Conservation (phyloP, 2,888 invertebrate species). For the Liodrosophila aerea region DNA sequence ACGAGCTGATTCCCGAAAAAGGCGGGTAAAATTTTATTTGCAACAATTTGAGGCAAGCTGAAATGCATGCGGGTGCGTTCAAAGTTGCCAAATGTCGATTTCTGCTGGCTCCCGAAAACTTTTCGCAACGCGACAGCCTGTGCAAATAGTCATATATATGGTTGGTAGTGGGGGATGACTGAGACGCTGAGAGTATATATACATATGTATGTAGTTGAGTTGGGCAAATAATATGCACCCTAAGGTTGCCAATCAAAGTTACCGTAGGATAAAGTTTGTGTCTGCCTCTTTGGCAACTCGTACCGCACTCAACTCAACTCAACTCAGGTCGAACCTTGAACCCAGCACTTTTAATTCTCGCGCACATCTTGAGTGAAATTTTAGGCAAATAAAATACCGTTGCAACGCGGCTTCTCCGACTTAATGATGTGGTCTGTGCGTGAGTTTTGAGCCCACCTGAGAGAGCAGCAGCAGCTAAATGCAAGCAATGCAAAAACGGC, state of each 20-base stretch:
- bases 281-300: constrained; percentile 30
- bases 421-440: constrained; percentile 65
- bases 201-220: too few relatives aligned
- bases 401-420: constrained; percentile 34
- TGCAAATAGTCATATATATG: constrained; percentile 47
- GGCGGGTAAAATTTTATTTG: constrained; percentile 63
- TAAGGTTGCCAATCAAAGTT: constrained; percentile 59
- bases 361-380: constrained; percentile 57
- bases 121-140: constrained; percentile 71
- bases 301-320: constrained; percentile 19
- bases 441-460: constrained; percentile 9
- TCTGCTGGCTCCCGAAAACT: constrained; percentile 44
- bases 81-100: constrained; percentile 71
- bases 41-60: constrained; percentile 67
- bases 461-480: constrained; percentile 24
- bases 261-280: constrained; percentile 32
- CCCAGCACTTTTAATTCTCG: constrained; percentile 65
- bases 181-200: background rate
- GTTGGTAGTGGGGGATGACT: background rate
- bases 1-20: constrained; percentile 65
- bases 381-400: constrained; percentile 63
- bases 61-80: constrained; percentile 71
- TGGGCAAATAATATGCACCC: constrained; percentile 54
- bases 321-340: background rate
- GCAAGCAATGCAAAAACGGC: background rate